A percentile compares a stretch with the other conserved stretches of the same genome.
phyloP scores from a whole-genome alignment of 2,113 vertebrate species.

The Alethe castanea region DNA sequence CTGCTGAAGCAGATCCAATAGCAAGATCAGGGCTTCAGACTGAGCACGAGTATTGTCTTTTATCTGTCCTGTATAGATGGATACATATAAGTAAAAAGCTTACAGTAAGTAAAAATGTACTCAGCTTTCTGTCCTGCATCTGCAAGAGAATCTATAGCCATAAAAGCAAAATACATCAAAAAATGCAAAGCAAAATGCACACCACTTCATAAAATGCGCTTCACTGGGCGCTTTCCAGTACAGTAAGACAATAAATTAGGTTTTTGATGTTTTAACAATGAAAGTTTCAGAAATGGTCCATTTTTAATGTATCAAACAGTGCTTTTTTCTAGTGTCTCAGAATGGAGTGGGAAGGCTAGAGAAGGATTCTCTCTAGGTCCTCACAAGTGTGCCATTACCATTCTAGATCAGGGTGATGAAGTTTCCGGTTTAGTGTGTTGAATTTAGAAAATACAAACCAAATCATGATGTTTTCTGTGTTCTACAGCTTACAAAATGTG shows the following conservation, averaged over 20 bases:
- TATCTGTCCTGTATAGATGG: background rate
- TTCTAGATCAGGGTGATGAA: background rate
- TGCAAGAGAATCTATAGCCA: background rate
- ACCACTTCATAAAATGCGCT: background rate
- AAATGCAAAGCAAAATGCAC: background rate
- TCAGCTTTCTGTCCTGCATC: background rate
- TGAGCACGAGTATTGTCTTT: background rate
- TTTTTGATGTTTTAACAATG: background rate
- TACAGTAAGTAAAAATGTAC: background rate
- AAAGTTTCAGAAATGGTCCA: background rate
- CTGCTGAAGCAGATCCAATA: background rate
- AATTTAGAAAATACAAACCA: background rate
- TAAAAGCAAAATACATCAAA: background rate
- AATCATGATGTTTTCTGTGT: background rate
- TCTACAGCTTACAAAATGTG: background rate
- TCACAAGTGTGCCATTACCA: background rate
- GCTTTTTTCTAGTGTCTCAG: background rate
- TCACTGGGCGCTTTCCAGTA: rapidly evolving
- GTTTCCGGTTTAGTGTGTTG: background rate
- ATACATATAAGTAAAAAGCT: background rate
- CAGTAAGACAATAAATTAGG: background rate
- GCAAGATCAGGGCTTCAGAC: background rate
- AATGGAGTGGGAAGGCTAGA: background rate
- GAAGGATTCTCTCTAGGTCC: background rate
- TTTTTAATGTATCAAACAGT: background rate